These are phyloP conservation scores for Agrochola macilenta DNA, from an alignment of 2,888 invertebrate species.

Conservation along the genomic window DNA sequence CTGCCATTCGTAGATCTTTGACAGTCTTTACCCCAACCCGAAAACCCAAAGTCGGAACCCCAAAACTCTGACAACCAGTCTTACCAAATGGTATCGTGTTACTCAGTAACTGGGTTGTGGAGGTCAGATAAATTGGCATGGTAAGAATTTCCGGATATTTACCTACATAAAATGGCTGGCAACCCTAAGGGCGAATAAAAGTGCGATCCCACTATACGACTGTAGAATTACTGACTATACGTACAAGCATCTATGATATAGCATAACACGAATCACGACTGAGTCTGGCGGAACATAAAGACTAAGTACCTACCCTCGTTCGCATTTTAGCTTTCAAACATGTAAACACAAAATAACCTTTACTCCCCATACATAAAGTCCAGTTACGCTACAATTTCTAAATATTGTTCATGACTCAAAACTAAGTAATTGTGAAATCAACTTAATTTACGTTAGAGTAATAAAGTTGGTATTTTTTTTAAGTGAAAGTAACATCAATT, in stretches of 20 bases:
- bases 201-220: constrained; percentile 15
- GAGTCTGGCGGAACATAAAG: not conserved
- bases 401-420: too few species aligned
- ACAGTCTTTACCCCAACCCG: too few species aligned
- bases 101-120: not conserved
- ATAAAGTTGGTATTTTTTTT: too few species aligned
- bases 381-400: not conserved
- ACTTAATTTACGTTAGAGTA: too few species aligned
- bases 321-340: not conserved
- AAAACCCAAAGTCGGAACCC: too few species aligned
- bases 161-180: not conserved
- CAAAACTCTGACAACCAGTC: not conserved
- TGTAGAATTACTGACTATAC: constrained; percentile 14
- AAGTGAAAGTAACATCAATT: too few species aligned
- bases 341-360: too few species aligned
- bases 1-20: too few species aligned
- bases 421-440: not conserved
- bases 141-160: not conserved
- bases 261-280: constrained; percentile 5
- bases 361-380: not conserved
- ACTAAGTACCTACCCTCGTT: not conserved
- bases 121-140: not conserved
- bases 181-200: constrained; percentile 36
- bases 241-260: constrained; percentile 26
- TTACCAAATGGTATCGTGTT: not conserved